A percentile compares a stretch with the other conserved stretches of the same genome.
Evolutionary conservation across 2,888 invertebrate species (phyloP).

Genomic region (Hydraecia micacea): DNA sequence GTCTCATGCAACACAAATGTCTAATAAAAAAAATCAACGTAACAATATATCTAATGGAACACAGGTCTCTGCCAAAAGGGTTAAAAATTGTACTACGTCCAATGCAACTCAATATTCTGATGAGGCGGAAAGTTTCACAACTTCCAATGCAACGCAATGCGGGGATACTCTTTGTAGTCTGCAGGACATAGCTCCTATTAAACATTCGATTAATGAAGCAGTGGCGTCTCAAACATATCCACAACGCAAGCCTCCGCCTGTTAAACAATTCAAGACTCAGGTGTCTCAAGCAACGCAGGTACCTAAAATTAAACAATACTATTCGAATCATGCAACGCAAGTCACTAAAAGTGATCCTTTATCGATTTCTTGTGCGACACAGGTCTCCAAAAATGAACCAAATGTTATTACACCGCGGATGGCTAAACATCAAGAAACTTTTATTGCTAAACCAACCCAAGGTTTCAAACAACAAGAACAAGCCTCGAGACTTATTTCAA

Average conservation of each 20-base stretch:
- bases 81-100: not conserved
- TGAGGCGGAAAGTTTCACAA: not conserved
- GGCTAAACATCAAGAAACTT: slow-evolving; percentile 33
- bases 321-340: slow-evolving; percentile 32
- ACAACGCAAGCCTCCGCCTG: not conserved
- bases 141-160: slow-evolving; percentile 13
- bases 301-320: slow-evolving; percentile 2
- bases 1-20: slow-evolving; percentile 40
- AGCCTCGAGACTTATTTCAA: slow-evolving; percentile 30
- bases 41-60: slow-evolving; percentile 11
- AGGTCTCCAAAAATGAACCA: slow-evolving; percentile 21
- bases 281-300: slow-evolving; percentile 36
- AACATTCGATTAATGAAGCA: slow-evolving; percentile 32
- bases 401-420: slow-evolving; percentile 7
- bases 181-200: slow-evolving; percentile 24
- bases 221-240: slow-evolving; percentile 4
- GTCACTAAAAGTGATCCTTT: slow-evolving; percentile 21
- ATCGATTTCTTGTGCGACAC: slow-evolving; percentile 31
- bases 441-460: slow-evolving; percentile 2
- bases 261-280: not conserved
- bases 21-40: slow-evolving; percentile 18
- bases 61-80: slow-evolving; percentile 22
- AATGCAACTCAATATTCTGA: slow-evolving; percentile 36
- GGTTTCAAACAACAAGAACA: slow-evolving; percentile 50
- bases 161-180: not conserved